A percentile compares a stretch with the other conserved stretches of the same genome.
These are phyloP conservation scores for Hippoglossus stenolepis DNA, from an alignment of 2,113 vertebrate species.

Conservation along the genomic window DNA sequence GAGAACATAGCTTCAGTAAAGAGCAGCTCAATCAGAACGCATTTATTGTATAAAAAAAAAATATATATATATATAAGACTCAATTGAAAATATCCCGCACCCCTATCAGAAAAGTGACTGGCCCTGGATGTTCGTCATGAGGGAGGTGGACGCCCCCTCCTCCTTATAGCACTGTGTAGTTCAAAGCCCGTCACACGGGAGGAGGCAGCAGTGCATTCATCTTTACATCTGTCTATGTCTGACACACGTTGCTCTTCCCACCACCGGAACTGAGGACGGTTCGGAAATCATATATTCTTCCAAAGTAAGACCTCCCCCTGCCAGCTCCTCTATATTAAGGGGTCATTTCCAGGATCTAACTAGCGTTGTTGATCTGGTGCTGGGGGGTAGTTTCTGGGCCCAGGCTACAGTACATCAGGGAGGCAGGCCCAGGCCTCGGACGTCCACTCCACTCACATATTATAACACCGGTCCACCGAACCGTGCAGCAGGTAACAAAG, in stretches of 20 bases:
- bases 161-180: constrained; percentile 44
- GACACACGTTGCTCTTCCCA: constrained; percentile 45
- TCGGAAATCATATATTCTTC: constrained; percentile 55
- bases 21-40: neutral
- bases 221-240: no score
- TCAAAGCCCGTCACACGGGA: constrained; percentile 63
- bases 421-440: no score
- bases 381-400: constrained; percentile 22
- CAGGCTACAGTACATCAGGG: no score
- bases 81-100: constrained; percentile 53
- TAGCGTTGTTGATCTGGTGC: constrained; percentile 56
- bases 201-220: neutral
- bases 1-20: constrained; percentile 18
- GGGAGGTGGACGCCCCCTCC: constrained; percentile 20
- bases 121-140: constrained; percentile 75
- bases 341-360: constrained; percentile 55
- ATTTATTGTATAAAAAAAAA: no score
- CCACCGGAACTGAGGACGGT: neutral
- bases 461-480: no score
- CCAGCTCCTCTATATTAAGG: constrained; percentile 2
- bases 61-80: neutral
- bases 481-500: no score
- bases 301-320: constrained; percentile 13
- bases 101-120: constrained; percentile 63
- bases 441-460: no score